phyloP scores from a whole-genome alignment of 2,888 invertebrate genomes.

The Agonopterix arenella region DNA sequence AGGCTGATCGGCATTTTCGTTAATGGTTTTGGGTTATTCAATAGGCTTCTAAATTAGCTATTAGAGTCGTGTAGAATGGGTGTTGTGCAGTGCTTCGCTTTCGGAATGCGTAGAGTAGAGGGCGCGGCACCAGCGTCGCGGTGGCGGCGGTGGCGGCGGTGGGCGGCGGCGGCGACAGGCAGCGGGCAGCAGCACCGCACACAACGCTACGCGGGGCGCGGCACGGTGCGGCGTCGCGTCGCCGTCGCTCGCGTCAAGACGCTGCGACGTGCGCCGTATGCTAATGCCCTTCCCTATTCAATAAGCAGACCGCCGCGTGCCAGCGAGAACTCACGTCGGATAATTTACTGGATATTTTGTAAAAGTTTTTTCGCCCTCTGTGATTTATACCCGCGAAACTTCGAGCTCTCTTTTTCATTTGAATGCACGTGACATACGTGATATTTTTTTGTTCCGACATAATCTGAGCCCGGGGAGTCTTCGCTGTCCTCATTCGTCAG shows the following conservation, averaged over 20 bases:
- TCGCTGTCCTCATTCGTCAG: constrained; percentile 62
- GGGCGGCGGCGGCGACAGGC: constrained; percentile 9
- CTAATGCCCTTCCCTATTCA: constrained; percentile 72
- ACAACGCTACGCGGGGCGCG: constrained; percentile 10
- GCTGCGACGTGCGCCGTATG: constrained; percentile 71
- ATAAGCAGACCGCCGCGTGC: constrained; percentile 75
- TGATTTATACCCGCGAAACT: constrained; percentile 76
- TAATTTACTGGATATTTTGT: constrained; percentile 78
- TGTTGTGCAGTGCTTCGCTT: not conserved
- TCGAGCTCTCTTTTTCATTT: constrained; percentile 75
- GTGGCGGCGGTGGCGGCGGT: constrained; percentile 11
- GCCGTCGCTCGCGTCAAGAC: constrained; percentile 36
- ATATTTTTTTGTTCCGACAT: constrained; percentile 72
- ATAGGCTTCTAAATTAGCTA: too few relatives aligned
- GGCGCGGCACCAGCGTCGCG: too few relatives aligned
- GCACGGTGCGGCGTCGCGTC: constrained; percentile 16
- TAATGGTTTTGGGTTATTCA: not conserved
- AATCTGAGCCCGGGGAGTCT: constrained; percentile 58
- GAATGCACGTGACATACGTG: constrained; percentile 75
- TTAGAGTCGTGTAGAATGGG: too few relatives aligned
- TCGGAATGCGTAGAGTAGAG: constrained; percentile 7
- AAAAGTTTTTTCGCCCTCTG: constrained; percentile 75
- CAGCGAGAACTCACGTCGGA: constrained; percentile 75
- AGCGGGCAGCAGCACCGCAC: constrained; percentile 14
- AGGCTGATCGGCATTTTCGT: constrained; percentile 5